These are phyloP conservation scores for Sphaerophoria rueppellii DNA, from an alignment of 2,888 invertebrate genomes.

Conservation along the genomic window DNA sequence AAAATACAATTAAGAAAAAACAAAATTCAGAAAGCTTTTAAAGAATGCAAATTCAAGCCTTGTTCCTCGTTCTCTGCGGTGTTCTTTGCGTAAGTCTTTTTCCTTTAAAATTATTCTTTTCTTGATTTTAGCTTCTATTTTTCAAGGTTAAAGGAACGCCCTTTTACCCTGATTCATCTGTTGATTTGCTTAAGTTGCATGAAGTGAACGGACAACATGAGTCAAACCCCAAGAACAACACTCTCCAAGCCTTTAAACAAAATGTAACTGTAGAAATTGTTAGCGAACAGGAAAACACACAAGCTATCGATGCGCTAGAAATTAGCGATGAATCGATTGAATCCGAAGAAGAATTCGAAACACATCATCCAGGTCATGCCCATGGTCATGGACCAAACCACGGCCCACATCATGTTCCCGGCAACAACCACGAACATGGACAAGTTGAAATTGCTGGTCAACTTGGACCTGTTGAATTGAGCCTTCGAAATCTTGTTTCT, in stretches of 20 bases:
- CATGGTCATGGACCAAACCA: not conserved
- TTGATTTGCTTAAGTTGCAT: not conserved
- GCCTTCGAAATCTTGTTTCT: constrained; percentile 52
- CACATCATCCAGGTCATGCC: not conserved
- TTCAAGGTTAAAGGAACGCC: constrained; percentile 55
- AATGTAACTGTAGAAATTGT: constrained; percentile 3
- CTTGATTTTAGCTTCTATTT: not conserved
- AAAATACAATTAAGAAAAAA: not conserved
- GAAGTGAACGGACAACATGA: not conserved
- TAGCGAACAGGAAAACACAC: not conserved
- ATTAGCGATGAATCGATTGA: not conserved
- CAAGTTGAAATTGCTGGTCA: not conserved
- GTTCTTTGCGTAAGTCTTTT: constrained; percentile 55
- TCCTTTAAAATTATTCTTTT: not conserved
- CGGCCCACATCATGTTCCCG: not conserved
- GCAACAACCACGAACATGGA: not conserved
- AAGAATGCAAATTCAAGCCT: constrained; percentile 44
- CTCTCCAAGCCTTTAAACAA: too few relatives aligned
- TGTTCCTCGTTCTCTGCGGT: constrained; percentile 41
- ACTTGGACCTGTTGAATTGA: constrained; percentile 56
- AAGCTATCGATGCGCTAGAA: not conserved
- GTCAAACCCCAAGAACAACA: not conserved
- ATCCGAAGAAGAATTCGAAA: not conserved
- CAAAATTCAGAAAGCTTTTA: not conserved
- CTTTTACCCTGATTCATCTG: not conserved